Percentiles rank a stretch among this genome's conserved stretches.
Conservation (phyloP, 2,888 invertebrate genomes). For the Hemicrepidius hirtus region DNA sequence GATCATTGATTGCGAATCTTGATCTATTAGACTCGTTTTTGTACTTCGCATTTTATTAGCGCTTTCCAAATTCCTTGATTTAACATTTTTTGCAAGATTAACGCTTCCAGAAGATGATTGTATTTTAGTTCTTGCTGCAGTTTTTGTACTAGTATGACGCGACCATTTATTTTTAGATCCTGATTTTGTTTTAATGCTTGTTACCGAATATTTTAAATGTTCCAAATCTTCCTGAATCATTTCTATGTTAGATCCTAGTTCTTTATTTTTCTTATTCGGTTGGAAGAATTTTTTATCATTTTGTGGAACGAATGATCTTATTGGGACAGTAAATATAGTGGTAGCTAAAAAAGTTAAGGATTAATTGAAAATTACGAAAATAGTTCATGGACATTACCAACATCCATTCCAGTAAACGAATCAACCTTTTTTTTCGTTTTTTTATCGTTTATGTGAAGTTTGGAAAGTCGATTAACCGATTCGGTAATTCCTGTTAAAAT, state of each 20-base stretch:
- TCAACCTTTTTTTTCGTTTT: conserved; percentile 38
- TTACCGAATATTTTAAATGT: neutral
- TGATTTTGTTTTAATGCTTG: conserved; percentile 48
- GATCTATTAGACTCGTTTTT: conserved; percentile 33
- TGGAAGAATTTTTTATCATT: conserved; percentile 7
- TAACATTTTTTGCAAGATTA: conserved; percentile 49
- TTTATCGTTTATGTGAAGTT: conserved; percentile 61
- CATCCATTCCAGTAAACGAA: no score
- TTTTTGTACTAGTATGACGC: neutral
- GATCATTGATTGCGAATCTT: conserved; percentile 47
- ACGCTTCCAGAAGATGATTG: conserved; percentile 51
- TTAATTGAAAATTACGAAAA: no score
- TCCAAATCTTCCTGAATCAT: neutral
- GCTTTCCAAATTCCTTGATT: conserved; percentile 54
- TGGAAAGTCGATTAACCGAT: conserved; percentile 68
- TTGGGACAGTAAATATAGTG: neutral
- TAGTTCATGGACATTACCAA: neutral
- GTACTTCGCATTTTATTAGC: conserved; percentile 48
- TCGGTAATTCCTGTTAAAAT: conserved; percentile 69
- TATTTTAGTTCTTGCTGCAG: conserved; percentile 18
- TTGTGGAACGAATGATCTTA: conserved; percentile 27
- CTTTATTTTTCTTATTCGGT: conserved; percentile 26
- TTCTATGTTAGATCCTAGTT: neutral
- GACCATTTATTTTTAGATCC: conserved; percentile 12
- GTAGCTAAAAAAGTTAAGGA: conserved; percentile 3